Evolutionary conservation across 1,140 invertebrate genomes (phyloP).

Genomic region (Heliothis subflexa): DNA sequence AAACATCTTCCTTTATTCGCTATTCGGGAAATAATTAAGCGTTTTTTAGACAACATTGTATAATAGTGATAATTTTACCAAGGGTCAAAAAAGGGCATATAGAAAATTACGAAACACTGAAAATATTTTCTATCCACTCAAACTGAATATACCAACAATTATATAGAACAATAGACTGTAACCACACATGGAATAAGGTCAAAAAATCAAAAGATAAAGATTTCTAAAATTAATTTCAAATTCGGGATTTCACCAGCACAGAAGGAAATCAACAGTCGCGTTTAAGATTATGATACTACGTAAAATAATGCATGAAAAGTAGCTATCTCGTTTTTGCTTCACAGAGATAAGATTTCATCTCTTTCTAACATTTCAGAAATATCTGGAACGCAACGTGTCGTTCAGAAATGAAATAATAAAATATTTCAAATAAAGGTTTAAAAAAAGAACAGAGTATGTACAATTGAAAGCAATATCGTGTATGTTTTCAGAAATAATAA

Average conservation of each 20-base stretch:
- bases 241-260: background rate
- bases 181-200: background rate
- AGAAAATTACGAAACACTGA: constrained; percentile 4
- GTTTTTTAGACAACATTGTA: constrained; percentile 70
- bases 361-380: background rate
- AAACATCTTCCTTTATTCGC: constrained; percentile 53
- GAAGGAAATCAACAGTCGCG: background rate
- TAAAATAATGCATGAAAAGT: background rate
- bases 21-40: constrained; percentile 66
- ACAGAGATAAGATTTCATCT: background rate
- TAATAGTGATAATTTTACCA: constrained; percentile 1
- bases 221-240: background rate
- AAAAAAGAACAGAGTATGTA: background rate
- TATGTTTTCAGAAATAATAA: too few relatives aligned
- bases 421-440: background rate
- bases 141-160: too few relatives aligned
- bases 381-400: background rate
- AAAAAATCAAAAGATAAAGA: background rate
- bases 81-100: constrained; percentile 42
- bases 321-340: background rate
- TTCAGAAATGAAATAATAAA: background rate
- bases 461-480: too few relatives aligned
- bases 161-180: too few relatives aligned
- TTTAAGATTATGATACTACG: background rate
- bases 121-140: background rate